Percentiles rank a stretch among this genome's conserved stretches.
These are phyloP conservation scores for Furnarius figulus DNA, from an alignment of 2,113 vertebrate genomes.

Conservation along the genomic window DNA sequence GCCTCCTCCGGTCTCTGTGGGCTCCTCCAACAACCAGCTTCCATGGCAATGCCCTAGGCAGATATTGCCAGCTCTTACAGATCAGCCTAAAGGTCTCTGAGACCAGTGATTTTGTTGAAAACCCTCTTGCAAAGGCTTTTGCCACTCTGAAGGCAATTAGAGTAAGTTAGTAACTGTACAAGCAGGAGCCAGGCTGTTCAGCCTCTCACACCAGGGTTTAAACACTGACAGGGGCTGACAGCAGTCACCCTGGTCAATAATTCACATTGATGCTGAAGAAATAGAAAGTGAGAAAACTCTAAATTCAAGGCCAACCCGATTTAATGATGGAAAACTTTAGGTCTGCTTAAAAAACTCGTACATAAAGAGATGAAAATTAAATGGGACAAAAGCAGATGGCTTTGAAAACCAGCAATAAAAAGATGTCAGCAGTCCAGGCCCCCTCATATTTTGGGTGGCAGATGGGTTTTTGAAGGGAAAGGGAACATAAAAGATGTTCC, in stretches of 20 bases:
- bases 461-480: not conserved
- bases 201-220: not conserved
- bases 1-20: rapidly evolving
- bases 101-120: not conserved
- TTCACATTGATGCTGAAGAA: not conserved
- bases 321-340: conserved; percentile 37
- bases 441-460: not conserved
- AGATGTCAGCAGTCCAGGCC: not conserved
- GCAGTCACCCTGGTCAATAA: not conserved
- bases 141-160: not conserved
- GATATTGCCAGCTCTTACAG: not conserved
- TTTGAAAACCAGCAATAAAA: not conserved
- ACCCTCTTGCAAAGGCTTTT: not conserved
- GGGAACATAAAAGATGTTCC: not conserved
- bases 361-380: not conserved
- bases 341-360: not conserved
- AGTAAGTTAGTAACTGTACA: not conserved
- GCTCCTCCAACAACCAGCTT: not conserved
- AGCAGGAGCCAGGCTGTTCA: not conserved
- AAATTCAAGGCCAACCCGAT: not conserved
- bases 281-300: not conserved
- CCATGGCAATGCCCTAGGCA: rapidly evolving
- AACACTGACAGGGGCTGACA: not conserved
- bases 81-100: not conserved
- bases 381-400: not conserved